Percentiles rank a stretch among this genome's conserved stretches.
Evolutionary conservation across 2,888 invertebrate genomes (phyloP).

Genomic region (Taenaris catops): DNA sequence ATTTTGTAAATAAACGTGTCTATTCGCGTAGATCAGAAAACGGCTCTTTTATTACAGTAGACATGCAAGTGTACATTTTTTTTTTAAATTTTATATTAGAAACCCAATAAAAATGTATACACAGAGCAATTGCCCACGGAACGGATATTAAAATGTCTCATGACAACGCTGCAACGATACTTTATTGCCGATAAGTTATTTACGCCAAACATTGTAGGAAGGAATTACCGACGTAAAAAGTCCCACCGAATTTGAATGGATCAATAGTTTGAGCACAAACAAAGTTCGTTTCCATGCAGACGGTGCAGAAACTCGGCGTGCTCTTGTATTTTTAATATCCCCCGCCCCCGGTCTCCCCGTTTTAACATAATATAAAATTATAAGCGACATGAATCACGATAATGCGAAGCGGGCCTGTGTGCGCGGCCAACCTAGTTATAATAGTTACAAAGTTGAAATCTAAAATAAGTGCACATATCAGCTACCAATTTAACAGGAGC

Average conservation of each 20-base stretch:
- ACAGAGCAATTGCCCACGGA: constrained; percentile 7
- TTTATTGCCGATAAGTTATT: constrained; percentile 11
- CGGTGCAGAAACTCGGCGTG: constrained; percentile 56
- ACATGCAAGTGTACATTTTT: constrained; percentile 3
- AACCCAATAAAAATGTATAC: constrained; percentile 9
- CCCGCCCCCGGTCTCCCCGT: constrained; percentile 49
- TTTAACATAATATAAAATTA: constrained; percentile 80
- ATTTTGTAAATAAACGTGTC: no score
- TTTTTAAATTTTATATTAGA: not conserved
- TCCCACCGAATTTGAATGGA: constrained; percentile 38
- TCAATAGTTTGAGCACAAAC: constrained; percentile 70
- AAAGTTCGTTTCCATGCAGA: constrained; percentile 67
- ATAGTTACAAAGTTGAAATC: no score
- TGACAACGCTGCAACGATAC: constrained; percentile 7
- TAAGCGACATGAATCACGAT: constrained; percentile 79
- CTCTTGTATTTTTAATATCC: constrained; percentile 76
- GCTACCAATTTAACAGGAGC: no score
- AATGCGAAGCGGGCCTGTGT: constrained; percentile 65
- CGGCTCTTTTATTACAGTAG: no score
- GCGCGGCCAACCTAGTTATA: constrained; percentile 74
- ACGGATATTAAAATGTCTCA: constrained; percentile 10
- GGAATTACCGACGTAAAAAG: constrained; percentile 27
- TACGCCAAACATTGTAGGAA: constrained; percentile 13
- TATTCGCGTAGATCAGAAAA: no score
- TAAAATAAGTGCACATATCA: no score